Evolutionary conservation across 2,797 vertebrate genomes (phyloP).

Genomic region (Cyprinella venusta): DNA sequence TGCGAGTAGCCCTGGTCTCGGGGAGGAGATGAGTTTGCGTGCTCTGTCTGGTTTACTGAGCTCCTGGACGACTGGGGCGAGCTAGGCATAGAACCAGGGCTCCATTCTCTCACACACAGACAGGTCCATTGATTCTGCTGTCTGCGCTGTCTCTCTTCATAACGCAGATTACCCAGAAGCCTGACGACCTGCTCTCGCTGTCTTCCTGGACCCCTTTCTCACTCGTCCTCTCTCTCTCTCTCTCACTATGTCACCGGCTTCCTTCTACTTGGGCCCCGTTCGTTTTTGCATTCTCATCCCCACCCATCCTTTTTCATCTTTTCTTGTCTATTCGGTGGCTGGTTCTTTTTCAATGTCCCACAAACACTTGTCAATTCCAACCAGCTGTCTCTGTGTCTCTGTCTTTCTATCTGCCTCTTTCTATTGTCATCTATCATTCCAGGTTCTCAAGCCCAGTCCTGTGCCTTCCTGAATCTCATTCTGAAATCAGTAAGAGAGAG

Average conservation of each 20-base stretch:
- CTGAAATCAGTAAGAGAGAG: conserved; percentile 28
- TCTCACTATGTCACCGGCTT: background rate
- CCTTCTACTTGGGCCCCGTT: background rate
- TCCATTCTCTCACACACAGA: conserved; percentile 38
- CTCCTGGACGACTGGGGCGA: conserved; percentile 34
- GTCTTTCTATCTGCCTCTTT: conserved; percentile 29
- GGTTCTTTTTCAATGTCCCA: conserved; percentile 36
- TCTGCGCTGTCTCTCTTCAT: conserved; percentile 41
- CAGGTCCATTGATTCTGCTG: conserved; percentile 53
- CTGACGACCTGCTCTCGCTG: conserved; percentile 35
- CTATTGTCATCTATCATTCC: conserved; percentile 43
- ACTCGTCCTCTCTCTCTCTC: background rate
- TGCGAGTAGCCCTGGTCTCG: conserved; percentile 42
- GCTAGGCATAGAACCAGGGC: conserved; percentile 40
- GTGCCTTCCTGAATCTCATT: conserved; percentile 43
- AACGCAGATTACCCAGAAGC: conserved; percentile 37
- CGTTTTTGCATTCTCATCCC: conserved; percentile 14
- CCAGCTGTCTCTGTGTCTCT: conserved; percentile 21
- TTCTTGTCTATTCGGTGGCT: conserved; percentile 2
- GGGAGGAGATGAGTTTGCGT: conserved; percentile 57
- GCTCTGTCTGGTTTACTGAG: conserved; percentile 58
- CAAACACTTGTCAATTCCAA: conserved; percentile 47
- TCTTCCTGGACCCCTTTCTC: conserved; percentile 14
- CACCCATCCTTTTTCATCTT: conserved; percentile 24
- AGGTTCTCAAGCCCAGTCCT: conserved; percentile 32